Evolutionary conservation across 1,140 invertebrate species (phyloP).

Genomic region (Thrips palmi): DNA sequence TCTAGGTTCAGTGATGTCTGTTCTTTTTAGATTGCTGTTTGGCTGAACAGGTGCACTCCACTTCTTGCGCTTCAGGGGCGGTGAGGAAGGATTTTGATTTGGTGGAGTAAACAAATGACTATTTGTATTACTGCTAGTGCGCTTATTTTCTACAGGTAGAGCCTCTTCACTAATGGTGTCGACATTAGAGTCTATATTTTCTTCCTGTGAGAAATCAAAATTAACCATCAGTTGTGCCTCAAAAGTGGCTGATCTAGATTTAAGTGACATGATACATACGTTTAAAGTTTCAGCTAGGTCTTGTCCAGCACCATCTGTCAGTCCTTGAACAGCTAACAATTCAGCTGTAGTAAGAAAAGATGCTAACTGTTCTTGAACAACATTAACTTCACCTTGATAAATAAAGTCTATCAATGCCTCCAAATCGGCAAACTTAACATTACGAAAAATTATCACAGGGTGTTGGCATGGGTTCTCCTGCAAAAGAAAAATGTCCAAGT

Average conservation of each 20-base stretch:
- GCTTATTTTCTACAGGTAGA: constrained; percentile 9
- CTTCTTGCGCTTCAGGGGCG: constrained; percentile 8
- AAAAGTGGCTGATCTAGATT: background rate
- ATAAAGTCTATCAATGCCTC: constrained; percentile 68
- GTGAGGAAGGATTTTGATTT: constrained; percentile 6
- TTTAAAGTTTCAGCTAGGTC: background rate
- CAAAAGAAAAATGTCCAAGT: constrained; percentile 16
- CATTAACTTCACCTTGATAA: constrained; percentile 52
- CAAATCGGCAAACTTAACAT: constrained; percentile 64
- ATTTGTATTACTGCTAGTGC: background rate
- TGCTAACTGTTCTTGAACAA: constrained; percentile 39
- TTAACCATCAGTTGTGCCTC: background rate
- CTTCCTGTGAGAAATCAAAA: constrained; percentile 1
- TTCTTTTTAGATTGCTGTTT: constrained; percentile 1
- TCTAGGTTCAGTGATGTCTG: background rate
- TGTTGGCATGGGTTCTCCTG: constrained; percentile 66
- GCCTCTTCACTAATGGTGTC: constrained; percentile 12
- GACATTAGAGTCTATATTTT: constrained; percentile 12
- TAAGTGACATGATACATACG: constrained; percentile 19
- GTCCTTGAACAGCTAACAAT: constrained; percentile 40
- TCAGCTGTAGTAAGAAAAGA: constrained; percentile 44
- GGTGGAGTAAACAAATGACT: constrained; percentile 2
- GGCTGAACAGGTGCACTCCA: constrained; percentile 1
- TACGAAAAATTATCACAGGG: constrained; percentile 70
- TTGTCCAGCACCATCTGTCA: constrained; percentile 31